Percentiles rank a stretch among this genome's conserved stretches.
phyloP scores from a whole-genome alignment of 2,888 invertebrate species.

The Ectobius pallidus region DNA sequence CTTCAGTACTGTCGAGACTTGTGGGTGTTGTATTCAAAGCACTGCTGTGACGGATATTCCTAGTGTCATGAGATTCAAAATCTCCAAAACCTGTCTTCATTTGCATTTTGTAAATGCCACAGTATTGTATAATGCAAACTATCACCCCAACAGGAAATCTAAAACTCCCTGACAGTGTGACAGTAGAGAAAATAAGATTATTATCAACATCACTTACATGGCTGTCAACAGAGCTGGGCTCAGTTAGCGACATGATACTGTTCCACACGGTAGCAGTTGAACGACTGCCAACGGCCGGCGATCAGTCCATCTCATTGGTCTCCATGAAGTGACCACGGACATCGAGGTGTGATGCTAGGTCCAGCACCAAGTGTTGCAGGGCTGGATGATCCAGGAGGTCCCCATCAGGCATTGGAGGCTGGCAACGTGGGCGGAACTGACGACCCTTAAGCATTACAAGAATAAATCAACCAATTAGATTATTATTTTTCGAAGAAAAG shows the following conservation, averaged over 20 bases:
- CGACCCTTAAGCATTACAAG: constrained; percentile 68
- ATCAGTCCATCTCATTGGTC: constrained; percentile 67
- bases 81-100: constrained; percentile 5
- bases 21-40: constrained; percentile 16
- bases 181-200: constrained; percentile 18
- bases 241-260: constrained; percentile 23
- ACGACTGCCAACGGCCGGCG: constrained; percentile 57
- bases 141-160: constrained; percentile 6
- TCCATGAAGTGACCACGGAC: constrained; percentile 76
- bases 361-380: constrained; percentile 78
- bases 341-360: constrained; percentile 83
- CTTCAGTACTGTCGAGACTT: constrained; percentile 1
- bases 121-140: constrained; percentile 12
- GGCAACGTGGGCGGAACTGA: constrained; percentile 84
- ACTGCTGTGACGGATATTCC: constrained; percentile 23
- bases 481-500: no score
- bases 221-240: constrained; percentile 27
- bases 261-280: constrained; percentile 27
- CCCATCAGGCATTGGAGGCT: constrained; percentile 84
- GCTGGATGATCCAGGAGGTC: constrained; percentile 86
- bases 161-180: constrained; percentile 9
- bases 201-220: constrained; percentile 25
- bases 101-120: constrained; percentile 29
- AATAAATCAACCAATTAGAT: no score
- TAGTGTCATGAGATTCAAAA: constrained; percentile 16